Conservation (phyloP, 2,113 vertebrate genomes). For the Neotoma lepida region DNA sequence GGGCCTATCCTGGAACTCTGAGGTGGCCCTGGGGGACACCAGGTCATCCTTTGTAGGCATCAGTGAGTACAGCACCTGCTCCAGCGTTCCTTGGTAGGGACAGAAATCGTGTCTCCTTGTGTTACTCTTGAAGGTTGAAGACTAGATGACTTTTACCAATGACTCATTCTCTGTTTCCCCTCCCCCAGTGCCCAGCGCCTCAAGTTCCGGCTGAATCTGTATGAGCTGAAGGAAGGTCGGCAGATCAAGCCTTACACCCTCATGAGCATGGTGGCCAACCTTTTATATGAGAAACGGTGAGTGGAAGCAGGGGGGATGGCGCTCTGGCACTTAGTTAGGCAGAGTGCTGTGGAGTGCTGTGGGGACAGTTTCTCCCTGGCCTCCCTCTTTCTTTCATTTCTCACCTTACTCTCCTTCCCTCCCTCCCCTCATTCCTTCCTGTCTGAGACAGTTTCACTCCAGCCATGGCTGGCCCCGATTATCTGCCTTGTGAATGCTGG, state of each 20-base stretch:
- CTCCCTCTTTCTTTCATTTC: background rate
- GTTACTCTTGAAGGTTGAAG: background rate
- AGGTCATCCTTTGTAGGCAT: background rate
- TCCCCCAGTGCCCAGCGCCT: slow-evolving; percentile 92
- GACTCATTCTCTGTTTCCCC: background rate
- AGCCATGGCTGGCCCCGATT: background rate
- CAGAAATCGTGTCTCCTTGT: background rate
- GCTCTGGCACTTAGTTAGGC: background rate
- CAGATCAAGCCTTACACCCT: slow-evolving; percentile 98
- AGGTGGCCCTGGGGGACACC: background rate
- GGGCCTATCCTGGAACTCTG: background rate
- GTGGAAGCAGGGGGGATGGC: background rate
- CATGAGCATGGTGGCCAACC: slow-evolving; percentile 99
- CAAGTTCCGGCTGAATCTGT: slow-evolving; percentile 97
- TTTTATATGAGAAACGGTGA: slow-evolving; percentile 96
- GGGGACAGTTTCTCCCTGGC: background rate
- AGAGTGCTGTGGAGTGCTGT: background rate
- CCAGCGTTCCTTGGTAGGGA: background rate
- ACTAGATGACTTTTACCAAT: background rate
- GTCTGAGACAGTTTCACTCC: background rate
- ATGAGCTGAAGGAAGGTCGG: slow-evolving; percentile 97
- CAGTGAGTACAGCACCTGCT: background rate
- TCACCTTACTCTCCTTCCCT: background rate
- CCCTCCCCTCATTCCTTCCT: background rate
- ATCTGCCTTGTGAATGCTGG: background rate